Base-by-base conservation (phyloP, 2,888 invertebrate species). In the Strigamia maritima region DNA sequence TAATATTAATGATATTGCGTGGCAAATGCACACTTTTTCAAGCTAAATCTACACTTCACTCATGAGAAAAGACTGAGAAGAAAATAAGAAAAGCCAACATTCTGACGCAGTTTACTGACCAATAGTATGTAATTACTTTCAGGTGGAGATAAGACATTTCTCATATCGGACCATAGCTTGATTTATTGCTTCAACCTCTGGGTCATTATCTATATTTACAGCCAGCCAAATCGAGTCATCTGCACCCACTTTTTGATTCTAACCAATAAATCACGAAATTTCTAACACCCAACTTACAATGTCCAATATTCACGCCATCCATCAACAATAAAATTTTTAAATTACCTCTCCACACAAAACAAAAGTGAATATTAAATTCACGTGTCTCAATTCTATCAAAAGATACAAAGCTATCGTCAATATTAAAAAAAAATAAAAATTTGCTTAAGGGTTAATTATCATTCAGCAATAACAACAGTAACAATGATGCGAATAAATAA, bases 111-210 rank as follows among this genome's bases (percentile, higher is more conserved):
- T 70, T 70, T 70, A 70, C 70, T 70, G 70, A 70, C 70, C 70
- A 70, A 70, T 70, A 70, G 28, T 70, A 70, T 24, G 70, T 28
- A 70, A 70, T 70, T 70, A 70, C 70, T 7, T 70, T 70, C 70
- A 26, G 70, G 70, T 28, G 16, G 28, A 70, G 70, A 70, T 70
- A 70, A 70, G 70, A 70, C 70, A 70, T 70, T 70, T 70, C 28
- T 70, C 70, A 26, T 26, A 70, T 70, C 70, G 70, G 70, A 28
- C 28, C 28, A n/a, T 28, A 14, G 26, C 70, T 28, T 70, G 70
- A 70, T 70, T 70, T 70, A 70, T 70, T 70, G 70, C 70, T 28
- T 70, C 70, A 70, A 60, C 70, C 70, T 28, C 70, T 70, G 70
- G 70, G 70, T 70, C 70, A 26, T 70, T 70, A 70, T 70, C 26